phyloP scores from a whole-genome alignment of 1,140 invertebrate genomes.

The Leguminivora glycinivorella region DNA sequence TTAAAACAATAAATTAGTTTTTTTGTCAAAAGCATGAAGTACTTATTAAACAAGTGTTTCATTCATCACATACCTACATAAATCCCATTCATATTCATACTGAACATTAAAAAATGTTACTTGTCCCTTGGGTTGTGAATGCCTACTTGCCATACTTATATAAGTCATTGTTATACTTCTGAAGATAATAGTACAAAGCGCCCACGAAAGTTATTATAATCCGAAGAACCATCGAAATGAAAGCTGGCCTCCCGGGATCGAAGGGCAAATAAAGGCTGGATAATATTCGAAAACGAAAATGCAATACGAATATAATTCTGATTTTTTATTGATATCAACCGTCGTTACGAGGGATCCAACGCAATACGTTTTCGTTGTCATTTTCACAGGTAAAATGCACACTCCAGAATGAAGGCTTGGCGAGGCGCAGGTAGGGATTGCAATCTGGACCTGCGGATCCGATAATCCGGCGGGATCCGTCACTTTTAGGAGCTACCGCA shows the following conservation, averaged over 20 bases:
- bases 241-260: slow-evolving; percentile 34
- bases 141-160: slow-evolving; percentile 1
- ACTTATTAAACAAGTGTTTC: too few species aligned
- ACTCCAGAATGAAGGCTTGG: background rate
- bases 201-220: slow-evolving; percentile 44
- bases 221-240: slow-evolving; percentile 43
- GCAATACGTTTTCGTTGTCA: background rate
- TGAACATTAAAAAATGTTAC: background rate
- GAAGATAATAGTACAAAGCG: slow-evolving; percentile 15
- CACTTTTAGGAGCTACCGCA: too few species aligned
- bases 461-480: too few species aligned
- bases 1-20: too few species aligned
- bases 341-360: background rate
- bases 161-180: slow-evolving; percentile 10
- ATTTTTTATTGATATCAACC: background rate
- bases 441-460: too few species aligned
- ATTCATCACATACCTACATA: background rate
- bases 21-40: too few species aligned
- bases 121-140: background rate
- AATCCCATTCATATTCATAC: background rate
- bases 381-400: background rate
- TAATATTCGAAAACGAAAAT: background rate
- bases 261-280: slow-evolving; percentile 36
- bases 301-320: background rate
- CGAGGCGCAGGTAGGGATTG: slow-evolving; percentile 36